Percentiles rank a stretch among this genome's conserved stretches.
phyloP scores from a whole-genome alignment of 2,888 invertebrate species.

The Neocrepidodera transversa region DNA sequence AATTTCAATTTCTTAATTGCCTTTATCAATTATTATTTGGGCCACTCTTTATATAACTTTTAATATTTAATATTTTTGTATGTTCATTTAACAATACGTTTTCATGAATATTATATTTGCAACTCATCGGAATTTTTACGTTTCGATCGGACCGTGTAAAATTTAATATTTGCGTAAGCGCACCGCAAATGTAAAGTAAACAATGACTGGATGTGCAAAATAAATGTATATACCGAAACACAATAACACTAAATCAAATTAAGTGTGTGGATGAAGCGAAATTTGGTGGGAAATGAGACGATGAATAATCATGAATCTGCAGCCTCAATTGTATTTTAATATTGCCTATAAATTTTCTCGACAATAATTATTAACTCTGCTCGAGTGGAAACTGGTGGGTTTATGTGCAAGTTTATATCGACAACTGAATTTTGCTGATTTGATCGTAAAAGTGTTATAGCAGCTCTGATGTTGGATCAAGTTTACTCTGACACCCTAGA shows the following conservation, averaged over 20 bases:
- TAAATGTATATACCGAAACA: slow-evolving; percentile 35
- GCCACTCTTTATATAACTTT: too few species aligned
- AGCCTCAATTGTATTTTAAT: slow-evolving; percentile 33
- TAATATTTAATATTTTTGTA: too few species aligned
- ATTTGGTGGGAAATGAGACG: slow-evolving; percentile 34
- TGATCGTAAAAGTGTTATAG: too few species aligned
- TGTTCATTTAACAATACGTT: too few species aligned
- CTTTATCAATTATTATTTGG: too few species aligned
- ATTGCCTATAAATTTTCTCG: slow-evolving; percentile 19
- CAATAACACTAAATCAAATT: slow-evolving; percentile 42
- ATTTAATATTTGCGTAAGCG: slow-evolving; percentile 35
- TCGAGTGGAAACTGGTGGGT: slow-evolving; percentile 13
- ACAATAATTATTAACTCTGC: slow-evolving; percentile 17
- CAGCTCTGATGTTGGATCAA: too few species aligned
- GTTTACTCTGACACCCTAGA: too few species aligned
- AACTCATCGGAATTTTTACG: too few species aligned
- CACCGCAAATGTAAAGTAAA: slow-evolving; percentile 40
- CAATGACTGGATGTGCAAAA: slow-evolving; percentile 29
- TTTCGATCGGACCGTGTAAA: background rate
- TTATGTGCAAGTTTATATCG: too few species aligned
- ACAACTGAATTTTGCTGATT: too few species aligned
- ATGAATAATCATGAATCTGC: slow-evolving; percentile 35
- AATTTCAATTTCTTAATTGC: too few species aligned
- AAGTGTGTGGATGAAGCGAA: slow-evolving; percentile 35
- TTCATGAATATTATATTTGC: too few species aligned